Evolutionary conservation across 2,888 invertebrate species (phyloP), one percentile per base, ranked within the genome.

Genomic region (Hypomecis punctinalis): DNA sequence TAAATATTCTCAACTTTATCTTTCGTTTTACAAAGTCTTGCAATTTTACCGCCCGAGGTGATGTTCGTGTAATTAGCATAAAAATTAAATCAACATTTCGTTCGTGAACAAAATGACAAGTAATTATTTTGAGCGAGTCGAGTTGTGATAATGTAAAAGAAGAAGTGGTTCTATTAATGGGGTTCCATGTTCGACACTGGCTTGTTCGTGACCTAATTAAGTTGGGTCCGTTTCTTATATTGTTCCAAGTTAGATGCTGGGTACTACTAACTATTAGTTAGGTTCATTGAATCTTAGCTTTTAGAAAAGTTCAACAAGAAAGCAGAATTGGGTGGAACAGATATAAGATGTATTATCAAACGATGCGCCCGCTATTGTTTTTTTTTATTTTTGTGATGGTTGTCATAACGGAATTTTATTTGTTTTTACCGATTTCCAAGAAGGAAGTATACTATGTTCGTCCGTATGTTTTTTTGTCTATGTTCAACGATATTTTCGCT

Each of bases 161-260:
- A 82, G 85, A 84, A 85, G 83, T 86, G 86, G 84, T 86, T 80
- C 87, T 84, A 88, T 87, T 88, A 90, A 89, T 87, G 79, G 83
- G 74, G 79, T 75, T 77, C 83, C 81, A 84, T 87, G 88, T 87
- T 85, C 86, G 83, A 88, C 88, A 87, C 78, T 79, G 83, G 76
- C 79, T 79, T 73, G 84, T 81, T 88, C 90, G 89, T 90, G 89
- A 89, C 88, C 89, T 85, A 90, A 90, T 90, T 90, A 85, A 82
- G 79, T 79, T 76, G 66, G 74, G 77, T 77, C 79, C 83, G 77
- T 84, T 85, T 84, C 84, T 84, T 83, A 82, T 81, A 82, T 82
- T 84, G 82, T 82, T 77, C 81, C 72, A 77, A 78, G 72, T 80
- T 75, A 68, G 71, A 68, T 70, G 71, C 73, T 52, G 59, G 67